Evolutionary conservation across 1,140 invertebrate species (phyloP).

Genomic region (Meloidogyne exigua): DNA sequence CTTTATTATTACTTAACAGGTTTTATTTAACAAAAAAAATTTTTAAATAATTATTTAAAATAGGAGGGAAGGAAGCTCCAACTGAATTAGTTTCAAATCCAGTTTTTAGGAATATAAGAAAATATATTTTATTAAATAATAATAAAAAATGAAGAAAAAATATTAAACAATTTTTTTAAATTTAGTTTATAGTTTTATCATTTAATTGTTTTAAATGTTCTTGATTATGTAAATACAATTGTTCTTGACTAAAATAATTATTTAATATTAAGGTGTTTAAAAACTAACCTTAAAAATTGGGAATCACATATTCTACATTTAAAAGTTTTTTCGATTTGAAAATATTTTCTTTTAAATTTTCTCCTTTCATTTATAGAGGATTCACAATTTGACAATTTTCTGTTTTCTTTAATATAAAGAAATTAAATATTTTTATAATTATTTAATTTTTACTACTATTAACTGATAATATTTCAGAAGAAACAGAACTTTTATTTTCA

Average conservation of each 20-base stretch:
- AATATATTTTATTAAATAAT: slow-evolving; percentile 3
- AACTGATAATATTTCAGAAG: too few relatives aligned
- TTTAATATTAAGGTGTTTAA: too few relatives aligned
- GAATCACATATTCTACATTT: not conserved
- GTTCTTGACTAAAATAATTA: not conserved
- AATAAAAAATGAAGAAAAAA: not conserved
- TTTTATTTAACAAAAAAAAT: slow-evolving; percentile 6
- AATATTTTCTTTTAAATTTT: too few relatives aligned
- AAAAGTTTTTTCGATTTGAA: not conserved
- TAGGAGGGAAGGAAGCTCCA: not conserved
- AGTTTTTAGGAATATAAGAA: not conserved
- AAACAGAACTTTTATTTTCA: too few relatives aligned
- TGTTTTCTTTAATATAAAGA: too few relatives aligned
- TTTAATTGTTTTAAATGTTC: not conserved
- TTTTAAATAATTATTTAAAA: not conserved
- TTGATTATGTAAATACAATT: not conserved
- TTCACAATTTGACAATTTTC: too few relatives aligned
- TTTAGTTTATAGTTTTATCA: not conserved
- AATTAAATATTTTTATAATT: too few relatives aligned
- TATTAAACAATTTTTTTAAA: not conserved
- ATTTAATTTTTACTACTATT: too few relatives aligned
- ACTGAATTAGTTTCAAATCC: not conserved
- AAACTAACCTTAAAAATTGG: not conserved
- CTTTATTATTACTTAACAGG: slow-evolving; percentile 59
- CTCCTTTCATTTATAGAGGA: too few relatives aligned